Percentiles rank a stretch among this genome's conserved stretches.
These are phyloP conservation scores for Aramus guarauna DNA, from an alignment of 2,113 vertebrate genomes.

Conservation along the genomic window DNA sequence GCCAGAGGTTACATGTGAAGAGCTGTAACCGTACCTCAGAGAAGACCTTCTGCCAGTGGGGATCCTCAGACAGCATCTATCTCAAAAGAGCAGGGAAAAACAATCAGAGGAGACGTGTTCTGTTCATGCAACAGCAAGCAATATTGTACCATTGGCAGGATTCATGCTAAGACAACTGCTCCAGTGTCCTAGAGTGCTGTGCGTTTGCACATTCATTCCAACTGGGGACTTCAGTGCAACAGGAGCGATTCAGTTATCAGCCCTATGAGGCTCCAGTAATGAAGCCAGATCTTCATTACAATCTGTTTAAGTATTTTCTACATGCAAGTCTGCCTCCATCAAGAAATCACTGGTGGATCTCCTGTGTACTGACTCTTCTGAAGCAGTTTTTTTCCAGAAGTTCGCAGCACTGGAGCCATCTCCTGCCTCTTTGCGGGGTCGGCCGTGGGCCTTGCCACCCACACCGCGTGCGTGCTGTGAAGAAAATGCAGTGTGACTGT, in stretches of 20 bases:
- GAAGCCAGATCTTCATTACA: conserved; percentile 24
- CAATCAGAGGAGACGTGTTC: conserved; percentile 63
- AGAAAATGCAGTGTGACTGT: neutral
- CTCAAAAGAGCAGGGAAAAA: conserved; percentile 57
- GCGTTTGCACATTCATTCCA: neutral
- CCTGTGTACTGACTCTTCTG: neutral
- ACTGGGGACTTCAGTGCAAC: neutral
- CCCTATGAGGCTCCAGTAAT: neutral
- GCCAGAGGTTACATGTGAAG: neutral
- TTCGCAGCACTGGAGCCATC: neutral
- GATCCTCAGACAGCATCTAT: conserved; percentile 6
- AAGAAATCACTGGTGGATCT: neutral
- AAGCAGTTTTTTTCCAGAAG: neutral
- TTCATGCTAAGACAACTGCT: conserved; percentile 31
- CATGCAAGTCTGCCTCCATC: neutral
- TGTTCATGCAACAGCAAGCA: conserved; percentile 65
- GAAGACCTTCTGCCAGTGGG: conserved; percentile 13
- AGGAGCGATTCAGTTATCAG: neutral
- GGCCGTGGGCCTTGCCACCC: neutral
- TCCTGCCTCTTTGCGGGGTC: neutral
- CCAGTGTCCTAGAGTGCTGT: neutral
- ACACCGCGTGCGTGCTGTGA: fast-evolving
- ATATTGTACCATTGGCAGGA: conserved; percentile 55
- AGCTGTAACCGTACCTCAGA: neutral
- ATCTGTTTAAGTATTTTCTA: conserved; percentile 1